Percentiles rank a stretch among this genome's conserved stretches.
Conservation (phyloP, 2,797 vertebrate species). For the Xerus rutilus region DNA sequence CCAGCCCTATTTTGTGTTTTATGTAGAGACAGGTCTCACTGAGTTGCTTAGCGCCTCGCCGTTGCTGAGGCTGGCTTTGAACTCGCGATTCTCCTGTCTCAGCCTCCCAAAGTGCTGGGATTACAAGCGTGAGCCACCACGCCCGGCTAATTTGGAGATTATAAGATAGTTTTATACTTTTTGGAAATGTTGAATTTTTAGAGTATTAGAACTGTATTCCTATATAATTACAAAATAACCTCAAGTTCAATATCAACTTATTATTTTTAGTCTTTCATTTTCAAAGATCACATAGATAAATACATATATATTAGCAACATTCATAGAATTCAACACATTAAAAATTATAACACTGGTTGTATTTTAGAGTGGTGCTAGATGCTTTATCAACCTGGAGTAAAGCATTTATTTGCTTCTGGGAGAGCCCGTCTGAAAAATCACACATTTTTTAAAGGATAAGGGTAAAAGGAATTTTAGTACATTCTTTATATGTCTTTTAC, state of each 20-base stretch:
- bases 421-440: neutral
- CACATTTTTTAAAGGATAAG: neutral
- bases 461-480: neutral
- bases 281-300: neutral
- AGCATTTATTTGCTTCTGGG: neutral
- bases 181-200: neutral
- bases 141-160: constrained; percentile 50
- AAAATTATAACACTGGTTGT: constrained; percentile 3
- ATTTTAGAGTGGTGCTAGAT: neutral
- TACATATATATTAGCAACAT: neutral
- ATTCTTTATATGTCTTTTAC: neutral
- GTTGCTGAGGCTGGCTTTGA: no score
- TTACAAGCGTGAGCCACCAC: no score
- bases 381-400: neutral
- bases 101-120: no score
- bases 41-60: no score
- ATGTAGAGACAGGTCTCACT: no score
- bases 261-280: neutral
- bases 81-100: no score
- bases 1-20: no score
- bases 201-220: neutral
- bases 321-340: neutral
- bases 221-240: neutral
- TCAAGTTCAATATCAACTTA: neutral
- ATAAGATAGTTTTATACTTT: neutral